Percentiles rank a stretch among this genome's conserved stretches.
These are phyloP conservation scores for Eupithecia tripunctaria DNA, from an alignment of 2,888 invertebrate genomes.

Conservation along the genomic window DNA sequence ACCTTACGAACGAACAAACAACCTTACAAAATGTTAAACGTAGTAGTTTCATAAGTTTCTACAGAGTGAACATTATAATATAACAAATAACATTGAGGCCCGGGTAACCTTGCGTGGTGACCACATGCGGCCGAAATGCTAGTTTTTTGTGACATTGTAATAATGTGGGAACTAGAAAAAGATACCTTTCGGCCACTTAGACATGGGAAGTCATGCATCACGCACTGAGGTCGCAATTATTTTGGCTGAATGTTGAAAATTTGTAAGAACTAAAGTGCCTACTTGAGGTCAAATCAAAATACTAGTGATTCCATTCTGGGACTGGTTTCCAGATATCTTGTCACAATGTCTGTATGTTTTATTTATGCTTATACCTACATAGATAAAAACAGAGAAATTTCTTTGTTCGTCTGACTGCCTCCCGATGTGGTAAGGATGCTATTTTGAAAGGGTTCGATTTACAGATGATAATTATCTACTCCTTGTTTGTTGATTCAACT, in stretches of 20 bases:
- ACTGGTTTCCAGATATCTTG: not conserved
- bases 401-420: not conserved
- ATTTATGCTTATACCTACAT: not conserved
- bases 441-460: not conserved
- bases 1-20: not conserved
- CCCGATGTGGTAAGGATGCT: not conserved
- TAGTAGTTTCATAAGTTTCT: conserved; percentile 53
- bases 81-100: conserved; percentile 55
- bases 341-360: not conserved
- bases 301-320: not conserved
- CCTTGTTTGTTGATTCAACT: not conserved
- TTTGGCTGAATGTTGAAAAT: conserved; percentile 26
- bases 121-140: conserved; percentile 79
- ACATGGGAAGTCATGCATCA: conserved; percentile 69
- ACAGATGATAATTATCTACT: not conserved
- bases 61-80: conserved; percentile 53
- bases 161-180: conserved; percentile 75
- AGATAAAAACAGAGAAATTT: not conserved
- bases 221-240: conserved; percentile 58
- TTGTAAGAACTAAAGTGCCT: conserved; percentile 16
- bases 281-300: not conserved
- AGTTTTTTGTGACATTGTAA: conserved; percentile 74
- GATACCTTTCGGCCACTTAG: conserved; percentile 57
- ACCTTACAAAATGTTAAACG: conserved; percentile 38
- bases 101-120: conserved; percentile 73